Conservation (phyloP, 2,888 invertebrate genomes). For the Willowsia nigromaculata region DNA sequence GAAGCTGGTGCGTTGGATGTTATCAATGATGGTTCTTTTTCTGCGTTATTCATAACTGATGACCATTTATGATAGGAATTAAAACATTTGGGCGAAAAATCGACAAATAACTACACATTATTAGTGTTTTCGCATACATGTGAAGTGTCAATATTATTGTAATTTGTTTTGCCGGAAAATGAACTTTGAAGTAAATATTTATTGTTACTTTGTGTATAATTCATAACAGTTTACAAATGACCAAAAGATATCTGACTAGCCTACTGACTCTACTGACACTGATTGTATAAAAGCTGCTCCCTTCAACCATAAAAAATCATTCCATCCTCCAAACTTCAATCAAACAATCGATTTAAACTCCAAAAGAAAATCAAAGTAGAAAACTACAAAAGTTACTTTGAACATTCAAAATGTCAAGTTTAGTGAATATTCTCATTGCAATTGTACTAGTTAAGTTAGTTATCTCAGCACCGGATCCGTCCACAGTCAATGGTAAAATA, state of each 20-base stretch:
- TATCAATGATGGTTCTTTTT: too few relatives aligned
- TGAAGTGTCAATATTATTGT: too few relatives aligned
- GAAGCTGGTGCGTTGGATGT: too few relatives aligned
- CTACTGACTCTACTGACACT: constrained; percentile 4
- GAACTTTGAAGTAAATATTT: not conserved
- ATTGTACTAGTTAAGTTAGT: not conserved
- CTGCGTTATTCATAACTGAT: too few relatives aligned
- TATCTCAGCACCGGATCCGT: not conserved
- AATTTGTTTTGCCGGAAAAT: too few relatives aligned
- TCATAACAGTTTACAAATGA: too few relatives aligned
- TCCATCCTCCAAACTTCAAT: not conserved
- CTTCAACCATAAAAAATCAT: not conserved
- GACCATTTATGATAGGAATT: too few relatives aligned
- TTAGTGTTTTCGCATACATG: too few relatives aligned
- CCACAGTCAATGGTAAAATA: not conserved
- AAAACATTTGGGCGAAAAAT: too few relatives aligned
- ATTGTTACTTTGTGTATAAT: too few relatives aligned
- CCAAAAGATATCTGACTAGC: not conserved
- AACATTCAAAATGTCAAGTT: not conserved
- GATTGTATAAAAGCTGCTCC: not conserved
- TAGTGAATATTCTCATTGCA: not conserved
- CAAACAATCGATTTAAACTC: not conserved
- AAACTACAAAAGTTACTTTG: not conserved
- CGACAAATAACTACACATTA: too few relatives aligned
- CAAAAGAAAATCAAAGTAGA: not conserved